These are phyloP conservation scores for Mamestra brassicae DNA, from an alignment of 2,888 invertebrate species.

Conservation along the genomic window DNA sequence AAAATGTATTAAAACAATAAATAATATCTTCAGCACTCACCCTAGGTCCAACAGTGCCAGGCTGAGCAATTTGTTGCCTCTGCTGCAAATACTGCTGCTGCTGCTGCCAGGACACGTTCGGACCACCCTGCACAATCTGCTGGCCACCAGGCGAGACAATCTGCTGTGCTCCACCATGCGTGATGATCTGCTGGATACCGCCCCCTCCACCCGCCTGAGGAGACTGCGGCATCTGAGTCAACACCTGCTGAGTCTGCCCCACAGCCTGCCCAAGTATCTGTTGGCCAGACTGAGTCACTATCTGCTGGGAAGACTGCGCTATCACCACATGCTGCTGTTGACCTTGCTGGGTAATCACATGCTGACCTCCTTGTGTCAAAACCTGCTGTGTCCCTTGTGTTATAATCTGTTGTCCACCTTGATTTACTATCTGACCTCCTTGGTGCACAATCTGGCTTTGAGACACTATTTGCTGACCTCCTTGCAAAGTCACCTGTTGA, in stretches of 20 bases:
- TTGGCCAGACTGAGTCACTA: slow-evolving; percentile 87
- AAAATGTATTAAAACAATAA: neutral
- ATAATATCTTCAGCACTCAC: slow-evolving; percentile 70
- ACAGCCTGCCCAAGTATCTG: slow-evolving; percentile 86
- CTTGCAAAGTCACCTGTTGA: slow-evolving; percentile 88
- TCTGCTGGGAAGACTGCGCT: slow-evolving; percentile 88
- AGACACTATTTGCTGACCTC: slow-evolving; percentile 87
- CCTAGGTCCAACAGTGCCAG: slow-evolving; percentile 88
- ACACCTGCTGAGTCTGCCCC: slow-evolving; percentile 84
- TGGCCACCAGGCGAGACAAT: slow-evolving; percentile 87
- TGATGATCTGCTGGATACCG: slow-evolving; percentile 89
- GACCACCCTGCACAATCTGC: slow-evolving; percentile 86
- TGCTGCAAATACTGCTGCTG: slow-evolving; percentile 89
- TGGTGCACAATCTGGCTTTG: slow-evolving; percentile 88
- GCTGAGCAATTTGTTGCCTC: slow-evolving; percentile 89
- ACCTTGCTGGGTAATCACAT: slow-evolving; percentile 88
- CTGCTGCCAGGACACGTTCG: slow-evolving; percentile 88
- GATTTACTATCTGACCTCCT: slow-evolving; percentile 86
- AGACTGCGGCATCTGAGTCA: slow-evolving; percentile 86
- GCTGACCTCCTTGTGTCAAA: slow-evolving; percentile 87
- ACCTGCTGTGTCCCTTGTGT: slow-evolving; percentile 86
- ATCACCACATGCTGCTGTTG: slow-evolving; percentile 89
- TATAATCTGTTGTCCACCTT: slow-evolving; percentile 86
- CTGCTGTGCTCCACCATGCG: slow-evolving; percentile 88
- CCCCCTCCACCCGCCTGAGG: slow-evolving; percentile 83